Conservation (phyloP, 1,140 invertebrate species). For the Lysiphlebus fabarum region DNA sequence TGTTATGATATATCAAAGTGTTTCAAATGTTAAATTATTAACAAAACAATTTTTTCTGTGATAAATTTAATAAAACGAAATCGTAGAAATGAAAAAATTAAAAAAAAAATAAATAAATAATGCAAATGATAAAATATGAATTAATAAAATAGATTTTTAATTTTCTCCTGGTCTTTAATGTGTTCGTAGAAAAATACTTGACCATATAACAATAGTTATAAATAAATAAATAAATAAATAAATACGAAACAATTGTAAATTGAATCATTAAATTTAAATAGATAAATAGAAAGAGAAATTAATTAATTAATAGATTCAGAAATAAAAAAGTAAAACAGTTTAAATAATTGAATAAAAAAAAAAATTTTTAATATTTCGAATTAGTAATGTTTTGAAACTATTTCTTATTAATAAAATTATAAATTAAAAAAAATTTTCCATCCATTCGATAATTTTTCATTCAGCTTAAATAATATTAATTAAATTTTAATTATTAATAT, state of each 20-base stretch:
- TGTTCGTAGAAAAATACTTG: not conserved
- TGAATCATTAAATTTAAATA: constrained; percentile 16
- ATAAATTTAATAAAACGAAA: constrained; percentile 39
- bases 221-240: not conserved
- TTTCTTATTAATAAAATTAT: too few species aligned
- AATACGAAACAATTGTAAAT: constrained; percentile 2
- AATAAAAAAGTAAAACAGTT: not conserved
- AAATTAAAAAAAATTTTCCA: too few species aligned
- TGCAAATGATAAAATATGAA: not conserved
- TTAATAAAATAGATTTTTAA: not conserved
- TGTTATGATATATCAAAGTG: constrained; percentile 8
- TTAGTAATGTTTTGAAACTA: too few species aligned
- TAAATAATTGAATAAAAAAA: constrained; percentile 15
- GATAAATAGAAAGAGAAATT: constrained; percentile 11
- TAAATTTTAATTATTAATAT: too few species aligned
- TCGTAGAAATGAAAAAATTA: constrained; percentile 23
- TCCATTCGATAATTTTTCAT: too few species aligned
- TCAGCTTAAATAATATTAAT: too few species aligned
- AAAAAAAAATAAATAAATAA: constrained; percentile 6
- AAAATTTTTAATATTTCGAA: not conserved
- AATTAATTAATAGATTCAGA: not conserved
- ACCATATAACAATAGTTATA: constrained; percentile 11
- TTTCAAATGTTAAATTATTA: constrained; percentile 37
- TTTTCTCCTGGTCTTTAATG: too few species aligned
- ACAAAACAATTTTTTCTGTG: constrained; percentile 53